Base-by-base conservation (phyloP, 2,888 invertebrate genomes). In the Harpalus rubripes region DNA sequence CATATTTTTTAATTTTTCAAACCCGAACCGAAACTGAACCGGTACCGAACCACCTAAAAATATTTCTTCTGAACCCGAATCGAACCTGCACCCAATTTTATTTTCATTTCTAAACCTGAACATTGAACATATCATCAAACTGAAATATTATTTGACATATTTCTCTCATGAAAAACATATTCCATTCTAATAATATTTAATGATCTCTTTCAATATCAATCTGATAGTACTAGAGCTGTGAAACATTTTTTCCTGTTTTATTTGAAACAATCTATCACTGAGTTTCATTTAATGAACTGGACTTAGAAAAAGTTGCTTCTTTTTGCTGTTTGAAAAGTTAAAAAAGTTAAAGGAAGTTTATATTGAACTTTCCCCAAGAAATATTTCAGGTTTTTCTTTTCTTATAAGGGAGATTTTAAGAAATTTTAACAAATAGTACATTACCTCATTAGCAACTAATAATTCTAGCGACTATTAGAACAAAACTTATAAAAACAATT, bases 311-410 rank as follows among this genome's bases (percentile, higher is more conserved):
- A 58, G 26, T 58, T 58, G 58, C 58, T 78, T 78, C 58, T 78
- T 78, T 58, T 78, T 78, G 16, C 58, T 58, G 41, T 78, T 78
- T 78, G 58, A 44, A 58, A 78, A 78, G 56, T 78, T 78, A 26
- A 61, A 41, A 80, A 80, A 80, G 80, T 80, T 80, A 80, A 80
- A 80, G 39, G 80, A 80, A 80, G 80, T 80, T 80, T 80, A 41
- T 80, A 80, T 80, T 80, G 80, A 80, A 80, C 41, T 78, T 61
- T 80, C 39, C 8, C 10, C 26, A 18, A 61, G 80, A 41, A 41
- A 80, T 80, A 80, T 80, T 41, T 79, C 56, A 76, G 76, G 22
- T 76, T 76, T 74, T 74, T 52, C 68, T 39, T 68, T 39, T 39
- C 39, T 68, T 68, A 15, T 68, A 6, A 32, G 15, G 32, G n/a